A percentile compares a stretch with the other conserved stretches of the same genome.
Evolutionary conservation across 2,113 vertebrate genomes (phyloP).

Genomic region (Shinisaurus crocodilurus): DNA sequence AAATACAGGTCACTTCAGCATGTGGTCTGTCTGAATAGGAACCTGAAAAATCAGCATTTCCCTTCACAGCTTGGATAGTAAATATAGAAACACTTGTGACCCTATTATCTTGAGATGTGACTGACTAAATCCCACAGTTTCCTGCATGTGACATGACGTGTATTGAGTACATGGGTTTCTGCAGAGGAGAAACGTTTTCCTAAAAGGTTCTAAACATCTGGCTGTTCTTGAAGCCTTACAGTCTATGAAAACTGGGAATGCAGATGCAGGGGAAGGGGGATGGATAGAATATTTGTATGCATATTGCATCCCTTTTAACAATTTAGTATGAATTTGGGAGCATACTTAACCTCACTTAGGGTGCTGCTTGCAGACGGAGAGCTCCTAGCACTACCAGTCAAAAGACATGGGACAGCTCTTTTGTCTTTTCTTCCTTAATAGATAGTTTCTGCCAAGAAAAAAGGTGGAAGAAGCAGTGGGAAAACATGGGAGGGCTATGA

Average conservation of each 20-base stretch:
- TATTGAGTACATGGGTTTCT: slow-evolving; percentile 34
- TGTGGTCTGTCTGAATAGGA: not conserved
- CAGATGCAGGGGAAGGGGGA: no score
- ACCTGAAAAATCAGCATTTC: slow-evolving; percentile 21
- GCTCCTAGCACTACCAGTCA: no score
- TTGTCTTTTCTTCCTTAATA: no score
- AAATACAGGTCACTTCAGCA: slow-evolving; percentile 8
- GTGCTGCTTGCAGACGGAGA: no score
- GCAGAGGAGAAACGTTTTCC: not conserved
- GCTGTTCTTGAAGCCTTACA: not conserved
- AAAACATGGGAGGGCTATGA: no score
- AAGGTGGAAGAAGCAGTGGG: no score
- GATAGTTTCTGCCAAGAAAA: no score
- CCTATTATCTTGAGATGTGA: slow-evolving; percentile 34
- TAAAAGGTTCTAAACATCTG: slow-evolving; percentile 14
- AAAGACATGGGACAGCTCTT: no score
- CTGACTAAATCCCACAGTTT: slow-evolving; percentile 32
- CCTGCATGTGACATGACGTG: slow-evolving; percentile 28
- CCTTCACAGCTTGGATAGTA: not conserved
- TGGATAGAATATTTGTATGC: not conserved
- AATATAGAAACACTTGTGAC: slow-evolving; percentile 19
- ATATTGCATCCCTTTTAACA: not conserved
- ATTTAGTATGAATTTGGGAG: not conserved
- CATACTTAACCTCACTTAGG: not conserved
- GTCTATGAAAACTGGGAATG: not conserved